Evolutionary conservation across 1,140 invertebrate genomes (phyloP), one percentile per base, ranked within the genome.

Genomic region (Leptinotarsa undecemlineata): DNA sequence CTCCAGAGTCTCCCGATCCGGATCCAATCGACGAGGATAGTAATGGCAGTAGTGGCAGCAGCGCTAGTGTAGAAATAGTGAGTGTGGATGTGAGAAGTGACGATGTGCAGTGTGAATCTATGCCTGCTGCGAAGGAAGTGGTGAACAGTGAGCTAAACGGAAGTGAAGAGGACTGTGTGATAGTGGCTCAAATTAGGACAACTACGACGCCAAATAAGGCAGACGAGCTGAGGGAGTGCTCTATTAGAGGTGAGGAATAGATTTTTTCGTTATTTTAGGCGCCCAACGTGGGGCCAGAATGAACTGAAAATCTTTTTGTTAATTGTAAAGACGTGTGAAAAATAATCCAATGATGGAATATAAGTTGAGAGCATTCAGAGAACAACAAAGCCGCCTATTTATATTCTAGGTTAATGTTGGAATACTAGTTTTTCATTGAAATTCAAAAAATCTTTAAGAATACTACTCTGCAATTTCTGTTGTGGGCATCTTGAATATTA

Each of bases 91-190:
- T 61, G 21, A 19, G 48, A 73, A 71, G 72, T 73, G 75, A 76
- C 47, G 47, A 73, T 73, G 71, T 61, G 63, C 67, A 70, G 48
- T 72, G 71, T 73, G 72, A 63, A 71, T 75, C 74, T 75, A 72
- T 75, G 74, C 21, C 68, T 66, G 61, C 48, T 48, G 51, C 51
- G 33, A 63, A 74, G 67, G 68, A 69, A 84, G 85, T 86, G 84
- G 86, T 85, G 84, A 85, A 84, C 82, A 85, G 86, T 84, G 85
- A 85, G 85, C 83, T 86, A 83, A 86, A 84, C 84, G 86, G 87
- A 83, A 68, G 72, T 68, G 86, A 87, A 84, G 86, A 87, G 82
- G 87, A 87, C 83, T 87, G 87, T 85, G 86, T 87, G 85, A 88
- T 87, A 85, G 87, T 87, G 85, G 76, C 76, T 33, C 69, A 51